These are phyloP conservation scores for Cnemophilus loriae DNA, from an alignment of 2,113 vertebrate genomes.

Conservation along the genomic window DNA sequence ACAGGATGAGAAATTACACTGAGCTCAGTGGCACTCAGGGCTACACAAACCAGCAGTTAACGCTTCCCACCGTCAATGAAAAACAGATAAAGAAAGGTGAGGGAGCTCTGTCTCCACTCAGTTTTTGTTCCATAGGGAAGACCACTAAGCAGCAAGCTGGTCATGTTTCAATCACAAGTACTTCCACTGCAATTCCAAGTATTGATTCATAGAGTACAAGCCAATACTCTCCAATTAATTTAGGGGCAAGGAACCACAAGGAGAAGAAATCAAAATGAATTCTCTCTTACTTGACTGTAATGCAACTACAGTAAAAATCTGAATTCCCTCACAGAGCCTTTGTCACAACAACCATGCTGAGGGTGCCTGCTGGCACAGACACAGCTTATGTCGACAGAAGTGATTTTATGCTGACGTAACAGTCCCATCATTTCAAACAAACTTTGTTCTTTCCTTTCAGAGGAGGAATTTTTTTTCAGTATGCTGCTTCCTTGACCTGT, in stretches of 20 bases:
- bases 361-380: background rate
- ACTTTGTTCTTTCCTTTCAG: background rate
- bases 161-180: background rate
- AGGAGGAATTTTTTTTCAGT: background rate
- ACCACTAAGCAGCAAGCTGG: background rate
- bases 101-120: background rate
- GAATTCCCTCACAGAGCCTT: background rate
- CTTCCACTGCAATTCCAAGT: background rate
- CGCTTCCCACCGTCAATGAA: background rate
- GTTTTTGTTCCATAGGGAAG: background rate
- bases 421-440: background rate
- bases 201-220: background rate
- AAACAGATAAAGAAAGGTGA: background rate
- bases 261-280: background rate
- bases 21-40: background rate
- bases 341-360: background rate
- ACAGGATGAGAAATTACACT: background rate
- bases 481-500: background rate
- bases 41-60: background rate
- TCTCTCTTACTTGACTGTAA: background rate
- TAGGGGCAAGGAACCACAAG: rapidly evolving
- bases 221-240: background rate
- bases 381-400: background rate
- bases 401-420: background rate
- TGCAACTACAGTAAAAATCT: background rate